phyloP scores from a whole-genome alignment of 1,140 invertebrate genomes.

The Pachyrhynchus sulphureomaculatus region DNA sequence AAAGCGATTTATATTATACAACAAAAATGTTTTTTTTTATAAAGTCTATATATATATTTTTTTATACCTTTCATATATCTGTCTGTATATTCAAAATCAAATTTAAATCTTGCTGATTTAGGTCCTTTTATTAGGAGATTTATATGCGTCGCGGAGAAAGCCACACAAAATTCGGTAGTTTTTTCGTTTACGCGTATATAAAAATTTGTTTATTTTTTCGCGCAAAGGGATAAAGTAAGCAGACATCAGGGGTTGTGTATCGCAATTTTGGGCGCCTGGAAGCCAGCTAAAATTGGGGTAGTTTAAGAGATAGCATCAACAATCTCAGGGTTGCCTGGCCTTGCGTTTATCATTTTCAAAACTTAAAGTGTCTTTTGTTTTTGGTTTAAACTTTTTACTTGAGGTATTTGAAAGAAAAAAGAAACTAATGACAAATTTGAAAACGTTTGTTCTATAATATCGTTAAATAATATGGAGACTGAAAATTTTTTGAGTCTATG shows the following conservation, averaged over 20 bases:
- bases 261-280: conserved; percentile 45
- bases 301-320: conserved; percentile 49
- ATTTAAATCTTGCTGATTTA: conserved; percentile 30
- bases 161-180: conserved; percentile 28
- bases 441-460: too few relatives aligned
- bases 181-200: conserved; percentile 36
- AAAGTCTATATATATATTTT: conserved; percentile 18
- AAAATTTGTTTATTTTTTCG: conserved; percentile 46
- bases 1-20: too few relatives aligned
- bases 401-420: conserved; percentile 5
- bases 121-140: conserved; percentile 29
- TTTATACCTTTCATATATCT: conserved; percentile 7
- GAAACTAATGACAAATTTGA: background rate
- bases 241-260: conserved; percentile 45
- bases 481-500: too few relatives aligned
- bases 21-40: background rate
- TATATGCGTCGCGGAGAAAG: conserved; percentile 28
- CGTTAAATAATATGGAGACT: too few relatives aligned
- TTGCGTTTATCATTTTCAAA: conserved; percentile 48
- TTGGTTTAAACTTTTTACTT: conserved; percentile 22
- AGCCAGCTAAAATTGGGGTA: conserved; percentile 39
- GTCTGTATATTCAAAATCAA: conserved; percentile 14
- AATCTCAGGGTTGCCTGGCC: conserved; percentile 45
- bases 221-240: conserved; percentile 35
- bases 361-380: conserved; percentile 37